Conservation (phyloP, 2,113 vertebrate species). For the Bombycilla garrulus region DNA sequence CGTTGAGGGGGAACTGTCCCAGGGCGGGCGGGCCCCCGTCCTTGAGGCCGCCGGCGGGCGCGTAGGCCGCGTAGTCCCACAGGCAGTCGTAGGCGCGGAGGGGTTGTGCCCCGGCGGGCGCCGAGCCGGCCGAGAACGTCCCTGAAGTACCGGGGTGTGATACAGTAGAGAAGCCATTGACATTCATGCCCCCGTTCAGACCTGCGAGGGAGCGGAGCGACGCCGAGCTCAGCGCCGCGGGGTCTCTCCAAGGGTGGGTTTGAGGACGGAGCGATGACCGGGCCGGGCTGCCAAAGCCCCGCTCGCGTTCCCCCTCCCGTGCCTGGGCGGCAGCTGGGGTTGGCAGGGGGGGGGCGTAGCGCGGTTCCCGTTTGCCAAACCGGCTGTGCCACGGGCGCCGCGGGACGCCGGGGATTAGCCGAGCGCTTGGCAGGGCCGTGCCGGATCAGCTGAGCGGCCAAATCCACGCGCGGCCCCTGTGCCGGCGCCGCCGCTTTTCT, state of each 20-base stretch:
- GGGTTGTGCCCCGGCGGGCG: constrained; percentile 82
- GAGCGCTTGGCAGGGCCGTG: not conserved
- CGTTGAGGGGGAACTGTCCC: constrained; percentile 89
- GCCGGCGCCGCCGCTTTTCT: not conserved
- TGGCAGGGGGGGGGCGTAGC: not conserved
- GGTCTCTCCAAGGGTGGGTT: rapidly evolving
- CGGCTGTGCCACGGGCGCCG: not conserved
- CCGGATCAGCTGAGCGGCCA: constrained; percentile 39
- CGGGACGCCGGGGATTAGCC: constrained; percentile 43
- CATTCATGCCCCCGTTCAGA: constrained; percentile 95
- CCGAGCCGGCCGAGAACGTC: constrained; percentile 79
- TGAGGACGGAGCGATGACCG: rapidly evolving
- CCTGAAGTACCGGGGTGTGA: constrained; percentile 86
- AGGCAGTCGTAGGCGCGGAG: constrained; percentile 87
- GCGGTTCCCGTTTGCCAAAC: rapidly evolving
- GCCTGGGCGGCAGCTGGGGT: not conserved
- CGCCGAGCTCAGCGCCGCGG: not conserved
- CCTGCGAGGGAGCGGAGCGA: constrained; percentile 68
- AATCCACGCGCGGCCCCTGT: not conserved
- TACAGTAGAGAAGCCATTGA: constrained; percentile 97
- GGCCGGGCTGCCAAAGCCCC: not conserved
- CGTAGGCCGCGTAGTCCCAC: constrained; percentile 87
- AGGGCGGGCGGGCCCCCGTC: constrained; percentile 71
- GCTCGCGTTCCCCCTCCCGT: not conserved
- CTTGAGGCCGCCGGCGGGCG: constrained; percentile 81